Evolutionary conservation across 2,113 vertebrate genomes (phyloP).

Genomic region (Hyperoodon ampullatus): DNA sequence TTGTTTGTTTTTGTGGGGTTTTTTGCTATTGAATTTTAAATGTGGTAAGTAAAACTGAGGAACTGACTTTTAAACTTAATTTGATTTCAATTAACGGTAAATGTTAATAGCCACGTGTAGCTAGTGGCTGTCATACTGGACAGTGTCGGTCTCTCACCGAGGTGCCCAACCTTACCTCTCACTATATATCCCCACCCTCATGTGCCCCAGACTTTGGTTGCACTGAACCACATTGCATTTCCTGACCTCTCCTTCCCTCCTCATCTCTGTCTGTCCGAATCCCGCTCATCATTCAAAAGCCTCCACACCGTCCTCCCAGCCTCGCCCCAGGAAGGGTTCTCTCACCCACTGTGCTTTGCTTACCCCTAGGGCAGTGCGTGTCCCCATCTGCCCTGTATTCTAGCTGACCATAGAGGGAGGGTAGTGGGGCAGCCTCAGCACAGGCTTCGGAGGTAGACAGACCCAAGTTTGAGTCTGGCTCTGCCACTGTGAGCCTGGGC

Average conservation of each 20-base stretch:
- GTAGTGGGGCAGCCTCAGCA: not conserved
- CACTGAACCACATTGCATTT: not conserved
- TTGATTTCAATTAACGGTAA: not conserved
- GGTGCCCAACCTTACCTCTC: not conserved
- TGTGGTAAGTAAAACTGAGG: not conserved
- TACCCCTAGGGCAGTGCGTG: not conserved
- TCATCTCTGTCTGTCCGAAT: constrained; percentile 27
- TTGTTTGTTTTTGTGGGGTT: not conserved
- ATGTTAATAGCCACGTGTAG: not conserved
- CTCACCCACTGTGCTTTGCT: not conserved
- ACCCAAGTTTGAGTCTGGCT: not conserved
- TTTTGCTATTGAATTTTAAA: not conserved
- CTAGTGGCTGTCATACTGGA: not conserved
- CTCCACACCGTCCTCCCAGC: not conserved
- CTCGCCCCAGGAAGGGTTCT: not conserved
- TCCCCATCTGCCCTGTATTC: not conserved
- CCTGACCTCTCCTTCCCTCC: not conserved
- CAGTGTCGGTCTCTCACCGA: not conserved
- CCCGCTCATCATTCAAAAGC: not conserved
- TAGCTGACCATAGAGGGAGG: not conserved
- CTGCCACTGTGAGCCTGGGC: not conserved
- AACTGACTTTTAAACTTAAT: not conserved
- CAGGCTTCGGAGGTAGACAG: not conserved
- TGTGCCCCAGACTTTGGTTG: fast-evolving
- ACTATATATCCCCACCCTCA: not conserved